Evolutionary conservation across 2,113 vertebrate species (phyloP), one percentile per base, ranked within the genome.

Genomic region (Phrynosoma blainvillii): DNA sequence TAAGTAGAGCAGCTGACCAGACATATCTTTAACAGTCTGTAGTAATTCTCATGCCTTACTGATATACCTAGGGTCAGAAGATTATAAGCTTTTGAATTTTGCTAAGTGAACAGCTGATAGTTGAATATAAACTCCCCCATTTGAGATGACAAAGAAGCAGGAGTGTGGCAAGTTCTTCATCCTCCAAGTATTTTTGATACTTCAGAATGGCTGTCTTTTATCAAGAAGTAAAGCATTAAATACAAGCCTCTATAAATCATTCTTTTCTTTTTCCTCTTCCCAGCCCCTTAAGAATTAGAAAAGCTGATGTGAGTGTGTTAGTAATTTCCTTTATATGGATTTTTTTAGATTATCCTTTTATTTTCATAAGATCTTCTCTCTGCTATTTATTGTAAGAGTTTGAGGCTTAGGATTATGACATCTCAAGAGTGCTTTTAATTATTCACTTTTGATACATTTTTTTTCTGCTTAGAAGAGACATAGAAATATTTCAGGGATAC

Each of bases 401-500:
- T 91, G 86, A 88, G 85, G 75, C 47, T 77, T 42, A 0, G 25
- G 71, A 87, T 93, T 88, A 76, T 40, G n/a, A 88, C 62, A 89
- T 71, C 25, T 23, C 18, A 30, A 0, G 54, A 0, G 11, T 88
- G 52, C 12, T 90, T 77, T 88, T 42, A 54, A 88, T 52, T 89
- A 27, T 75, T 78, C 88, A 1, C 56, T 14, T 82, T n/a, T 9
- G 4, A 42, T 88, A 8, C 23, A 74, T 88, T 91, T 20, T 27
- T 27, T 87, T 87, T 89, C 3, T 70, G 23, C 11, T 90, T 84
- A 52, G 16, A 92, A 91, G 66, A 87, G 62, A 82, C 90, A 90
- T 87, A 93, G 87, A 93, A 93, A 84, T 93, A 92, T 93, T 84
- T 78, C 79, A 84, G 84, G 88, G 85, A 92, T 91, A 92, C 74